These are phyloP conservation scores for Notothenia rossii DNA, from an alignment of 2,113 vertebrate genomes.

Conservation along the genomic window DNA sequence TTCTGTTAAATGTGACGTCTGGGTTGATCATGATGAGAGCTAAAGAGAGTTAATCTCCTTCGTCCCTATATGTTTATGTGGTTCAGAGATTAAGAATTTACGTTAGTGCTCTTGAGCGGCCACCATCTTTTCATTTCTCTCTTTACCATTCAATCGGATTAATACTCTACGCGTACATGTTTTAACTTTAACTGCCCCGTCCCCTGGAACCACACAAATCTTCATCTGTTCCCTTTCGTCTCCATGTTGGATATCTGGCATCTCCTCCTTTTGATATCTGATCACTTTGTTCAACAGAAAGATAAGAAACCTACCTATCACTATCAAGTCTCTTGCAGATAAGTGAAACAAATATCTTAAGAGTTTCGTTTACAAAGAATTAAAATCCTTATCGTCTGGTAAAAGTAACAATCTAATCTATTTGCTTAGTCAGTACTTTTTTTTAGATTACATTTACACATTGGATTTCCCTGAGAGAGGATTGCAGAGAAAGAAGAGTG, in stretches of 20 bases:
- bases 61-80: conserved; percentile 27
- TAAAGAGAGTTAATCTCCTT: conserved; percentile 45
- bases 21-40: conserved; percentile 18
- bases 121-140: conserved; percentile 9
- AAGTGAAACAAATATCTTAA: conserved; percentile 22
- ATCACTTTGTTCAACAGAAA: conserved; percentile 18
- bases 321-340: conserved; percentile 30
- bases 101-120: neutral
- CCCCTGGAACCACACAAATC: neutral
- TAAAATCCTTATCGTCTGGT: conserved; percentile 22
- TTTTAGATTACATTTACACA: neutral
- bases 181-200: neutral
- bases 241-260: neutral
- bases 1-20: too few species aligned
- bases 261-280: conserved; percentile 25
- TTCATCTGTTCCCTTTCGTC: neutral
- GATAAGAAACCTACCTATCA: conserved; percentile 23
- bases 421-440: neutral
- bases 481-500: neutral
- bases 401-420: conserved; percentile 8
- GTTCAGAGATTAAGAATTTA: conserved; percentile 38
- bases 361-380: conserved; percentile 6
- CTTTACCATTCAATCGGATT: neutral
- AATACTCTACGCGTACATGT: neutral
- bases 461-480: conserved; percentile 7